Evolutionary conservation across 2,113 vertebrate species (phyloP).

Genomic region (Planiliza haematocheilus): DNA sequence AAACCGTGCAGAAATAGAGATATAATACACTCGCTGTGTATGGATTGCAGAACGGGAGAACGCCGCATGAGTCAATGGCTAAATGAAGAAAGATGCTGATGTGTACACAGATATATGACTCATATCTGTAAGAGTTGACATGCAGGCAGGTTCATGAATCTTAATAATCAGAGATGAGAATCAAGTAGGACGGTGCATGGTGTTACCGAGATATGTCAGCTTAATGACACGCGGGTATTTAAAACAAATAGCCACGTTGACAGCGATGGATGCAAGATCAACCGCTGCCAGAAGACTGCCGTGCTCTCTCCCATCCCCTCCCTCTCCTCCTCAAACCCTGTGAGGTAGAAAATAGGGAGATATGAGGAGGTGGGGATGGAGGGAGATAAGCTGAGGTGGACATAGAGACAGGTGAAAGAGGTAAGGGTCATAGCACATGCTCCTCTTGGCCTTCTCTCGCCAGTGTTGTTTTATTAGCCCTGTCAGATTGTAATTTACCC

Average conservation of each 20-base stretch:
- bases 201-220: slow-evolving; percentile 59
- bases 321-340: slow-evolving; percentile 66
- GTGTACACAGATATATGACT: slow-evolving; percentile 75
- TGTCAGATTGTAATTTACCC: slow-evolving; percentile 84
- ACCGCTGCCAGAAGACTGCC: slow-evolving; percentile 52
- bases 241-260: slow-evolving; percentile 60
- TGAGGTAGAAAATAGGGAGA: slow-evolving; percentile 78
- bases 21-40: slow-evolving; percentile 66
- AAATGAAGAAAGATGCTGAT: slow-evolving; percentile 84
- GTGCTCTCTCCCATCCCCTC: slow-evolving; percentile 58
- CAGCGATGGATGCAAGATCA: slow-evolving; percentile 57
- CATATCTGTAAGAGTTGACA: slow-evolving; percentile 76
- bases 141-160: slow-evolving; percentile 77
- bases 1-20: slow-evolving; percentile 73
- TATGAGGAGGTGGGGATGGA: slow-evolving; percentile 72
- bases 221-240: slow-evolving; percentile 61
- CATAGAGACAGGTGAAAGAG: slow-evolving; percentile 71
- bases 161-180: slow-evolving; percentile 79
- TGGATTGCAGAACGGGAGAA: slow-evolving; percentile 70
- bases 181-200: slow-evolving; percentile 45
- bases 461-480: slow-evolving; percentile 85
- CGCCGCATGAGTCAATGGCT: slow-evolving; percentile 73
- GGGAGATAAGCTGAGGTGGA: slow-evolving; percentile 78
- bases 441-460: slow-evolving; percentile 72
- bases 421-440: slow-evolving; percentile 73